Conservation (phyloP, 1,140 invertebrate species). For the Cotesia chilonis region DNA sequence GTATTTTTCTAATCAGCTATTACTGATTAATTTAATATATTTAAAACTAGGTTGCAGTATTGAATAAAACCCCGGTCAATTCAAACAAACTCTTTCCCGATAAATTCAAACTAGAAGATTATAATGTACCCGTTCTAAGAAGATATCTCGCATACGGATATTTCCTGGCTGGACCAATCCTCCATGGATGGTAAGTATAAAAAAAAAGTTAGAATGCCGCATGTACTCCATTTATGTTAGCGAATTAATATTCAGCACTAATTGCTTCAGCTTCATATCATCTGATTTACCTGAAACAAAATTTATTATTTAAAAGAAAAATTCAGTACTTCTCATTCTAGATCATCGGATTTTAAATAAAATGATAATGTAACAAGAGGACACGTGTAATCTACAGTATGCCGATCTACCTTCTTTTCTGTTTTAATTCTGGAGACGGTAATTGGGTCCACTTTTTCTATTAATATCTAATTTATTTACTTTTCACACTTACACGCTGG, state of each 20-base stretch:
- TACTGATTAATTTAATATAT: too few species aligned
- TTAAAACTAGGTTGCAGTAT: too few species aligned
- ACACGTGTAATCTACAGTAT: slow-evolving; percentile 5
- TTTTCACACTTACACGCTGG: too few species aligned
- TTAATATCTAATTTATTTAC: too few species aligned
- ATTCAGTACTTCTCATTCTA: slow-evolving; percentile 17
- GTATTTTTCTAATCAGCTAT: too few species aligned
- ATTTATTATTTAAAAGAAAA: slow-evolving; percentile 11
- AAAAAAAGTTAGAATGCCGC: slow-evolving; percentile 11
- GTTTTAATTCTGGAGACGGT: slow-evolving; percentile 45
- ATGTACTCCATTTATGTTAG: background rate
- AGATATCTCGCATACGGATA: slow-evolving; percentile 58
- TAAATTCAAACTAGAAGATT: slow-evolving; percentile 35
- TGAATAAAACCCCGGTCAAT: too few species aligned
- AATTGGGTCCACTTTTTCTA: slow-evolving; percentile 18
- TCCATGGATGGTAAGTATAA: slow-evolving; percentile 54
- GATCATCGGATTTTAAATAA: slow-evolving; percentile 6
- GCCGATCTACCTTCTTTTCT: slow-evolving; percentile 35
- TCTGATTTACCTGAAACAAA: background rate
- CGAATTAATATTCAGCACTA: slow-evolving; percentile 16
- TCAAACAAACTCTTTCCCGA: too few species aligned
- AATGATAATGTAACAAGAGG: slow-evolving; percentile 3
- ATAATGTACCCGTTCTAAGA: slow-evolving; percentile 54
- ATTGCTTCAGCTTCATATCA: background rate
- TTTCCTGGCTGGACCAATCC: slow-evolving; percentile 53